Base-by-base conservation (phyloP, 2,797 vertebrate species). In the Sebastes aleutianus region DNA sequence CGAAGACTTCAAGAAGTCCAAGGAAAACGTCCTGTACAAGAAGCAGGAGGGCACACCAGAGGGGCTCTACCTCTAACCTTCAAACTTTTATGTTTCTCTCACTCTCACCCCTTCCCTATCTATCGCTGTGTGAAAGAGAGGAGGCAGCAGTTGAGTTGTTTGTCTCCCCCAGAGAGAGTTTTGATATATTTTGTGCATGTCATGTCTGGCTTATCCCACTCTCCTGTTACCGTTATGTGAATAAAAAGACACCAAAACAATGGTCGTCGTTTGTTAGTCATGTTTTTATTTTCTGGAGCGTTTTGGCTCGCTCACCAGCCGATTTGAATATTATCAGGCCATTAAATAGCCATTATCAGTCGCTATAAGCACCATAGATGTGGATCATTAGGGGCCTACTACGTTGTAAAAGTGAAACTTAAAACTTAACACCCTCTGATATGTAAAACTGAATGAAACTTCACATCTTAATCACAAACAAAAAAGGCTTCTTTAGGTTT, bases 1-100 rank as follows among this genome's bases (percentile, higher is more conserved):
- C 14, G 99, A 99, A 94, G 99, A 99, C 91, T 99, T 99, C 95
- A 99, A 99, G 77, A 99, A 99, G 91, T 99, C 98, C 4, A 99
- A 99, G 94, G 99, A 99, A 80, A 99, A 99, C 0, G 97, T 99
- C 85, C 96, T 99, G 67, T 99, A 99, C 87, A 99, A 99, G 93
- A 99, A 99, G 89, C 99, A 99, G 87, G 98, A 99, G 92, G 98
- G 98, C 79, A 99, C 98, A 22, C 99, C 98, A 0, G 98, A 99
- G 91, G 99, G 99, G 47, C 96, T 99, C 1, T 99, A 99, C 91
- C 98, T 99, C 77, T 99, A 94, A 96, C 82, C 76, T 80, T 36
- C 43, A 66, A 84, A 80, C 65, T 7, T 61, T 70, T 24, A 4
- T 32, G 29, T 78, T 72, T 65, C 62, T 43, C 61, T 36, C 78